phyloP scores from a whole-genome alignment of 2,113 vertebrate genomes.

The Talpa occidentalis region DNA sequence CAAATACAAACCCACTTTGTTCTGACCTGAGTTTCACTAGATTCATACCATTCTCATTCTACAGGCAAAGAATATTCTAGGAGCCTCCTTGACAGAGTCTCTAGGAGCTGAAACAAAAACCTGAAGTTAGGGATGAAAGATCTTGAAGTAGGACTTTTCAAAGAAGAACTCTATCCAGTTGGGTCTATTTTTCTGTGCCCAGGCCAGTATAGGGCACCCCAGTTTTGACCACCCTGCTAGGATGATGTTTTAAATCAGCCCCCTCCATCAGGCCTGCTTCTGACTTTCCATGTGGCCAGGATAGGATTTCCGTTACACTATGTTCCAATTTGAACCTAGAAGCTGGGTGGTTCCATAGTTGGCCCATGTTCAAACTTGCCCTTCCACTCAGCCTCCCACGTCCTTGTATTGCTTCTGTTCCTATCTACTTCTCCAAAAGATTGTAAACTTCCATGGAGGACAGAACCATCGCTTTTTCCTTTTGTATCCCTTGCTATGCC shows the following conservation, averaged over 20 bases:
- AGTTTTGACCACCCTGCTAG: slow-evolving; percentile 54
- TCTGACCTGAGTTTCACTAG: slow-evolving; percentile 11
- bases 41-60: not conserved
- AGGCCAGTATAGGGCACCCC: slow-evolving; percentile 32
- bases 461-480: not conserved
- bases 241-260: slow-evolving; percentile 68
- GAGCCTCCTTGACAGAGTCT: not conserved
- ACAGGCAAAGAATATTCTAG: not conserved
- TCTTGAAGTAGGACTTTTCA: not conserved
- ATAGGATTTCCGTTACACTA: slow-evolving; percentile 22
- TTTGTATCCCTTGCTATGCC: slow-evolving; percentile 5
- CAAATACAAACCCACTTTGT: not conserved
- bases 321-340: slow-evolving; percentile 66
- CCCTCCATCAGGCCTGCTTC: not conserved
- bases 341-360: slow-evolving; percentile 40
- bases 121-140: slow-evolving; percentile 48
- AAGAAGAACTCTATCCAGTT: not conserved
- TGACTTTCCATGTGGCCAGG: slow-evolving; percentile 53
- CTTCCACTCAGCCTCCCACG: slow-evolving; percentile 10
- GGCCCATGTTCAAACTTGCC: slow-evolving; percentile 45
- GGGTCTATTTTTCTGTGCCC: slow-evolving; percentile 37
- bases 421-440: slow-evolving; percentile 31
- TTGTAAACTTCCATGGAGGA: not conserved
- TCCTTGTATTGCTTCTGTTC: not conserved
- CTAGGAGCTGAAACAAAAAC: slow-evolving; percentile 44